Base-by-base conservation (phyloP, 2,797 vertebrate genomes). In the Periophthalmus magnuspinnatus region DNA sequence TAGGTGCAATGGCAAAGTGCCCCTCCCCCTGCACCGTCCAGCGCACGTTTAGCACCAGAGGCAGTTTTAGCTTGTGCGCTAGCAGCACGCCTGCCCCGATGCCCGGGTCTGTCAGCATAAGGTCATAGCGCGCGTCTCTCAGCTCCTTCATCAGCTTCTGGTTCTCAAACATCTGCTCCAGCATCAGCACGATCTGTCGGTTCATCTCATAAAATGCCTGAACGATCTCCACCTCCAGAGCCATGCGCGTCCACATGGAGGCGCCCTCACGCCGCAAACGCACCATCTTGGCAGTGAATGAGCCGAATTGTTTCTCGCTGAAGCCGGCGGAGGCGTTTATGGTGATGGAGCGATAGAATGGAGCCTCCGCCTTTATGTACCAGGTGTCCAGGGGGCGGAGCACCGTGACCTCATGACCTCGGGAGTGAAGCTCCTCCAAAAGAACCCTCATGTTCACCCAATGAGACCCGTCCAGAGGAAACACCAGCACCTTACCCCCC, bases 371-470 rank as follows among this genome's bases (percentile, higher is more conserved):
- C 69, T 81, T 84, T 65, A 90, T 79, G 60, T 88, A 87, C 85
- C 75, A 89, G 72, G 80, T 85, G 70, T 85, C 73, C 34, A 24
- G 19, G 16, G 75, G 4, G 28, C 76, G 56, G 1, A 90, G 1
- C 22, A 89, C 81, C 33, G 63, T 67, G 61, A 90, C 47, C n/a
- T 83, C 61, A 47, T 88, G 89, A 16, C 83, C 90, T n/a, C 72
- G 79, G 59, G 82, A 73, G 71, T 91, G 84, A 0, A 92, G 81
- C 19, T 65, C 81, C 58, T 90, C 76, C n/a, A 91, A 64, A 6
- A 91, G 75, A 45, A 81, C 58, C 9, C 80, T 80, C 86, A 91
- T 90, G 78, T 90, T 90, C 36, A 91, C 71, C 89, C 89, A 91
- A 72, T 86, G 85, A 69, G 89, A 91, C 1, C 87, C 84, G 0